Evolutionary conservation across 2,113 vertebrate genomes (phyloP).

Genomic region (Ictalurus punctatus): DNA sequence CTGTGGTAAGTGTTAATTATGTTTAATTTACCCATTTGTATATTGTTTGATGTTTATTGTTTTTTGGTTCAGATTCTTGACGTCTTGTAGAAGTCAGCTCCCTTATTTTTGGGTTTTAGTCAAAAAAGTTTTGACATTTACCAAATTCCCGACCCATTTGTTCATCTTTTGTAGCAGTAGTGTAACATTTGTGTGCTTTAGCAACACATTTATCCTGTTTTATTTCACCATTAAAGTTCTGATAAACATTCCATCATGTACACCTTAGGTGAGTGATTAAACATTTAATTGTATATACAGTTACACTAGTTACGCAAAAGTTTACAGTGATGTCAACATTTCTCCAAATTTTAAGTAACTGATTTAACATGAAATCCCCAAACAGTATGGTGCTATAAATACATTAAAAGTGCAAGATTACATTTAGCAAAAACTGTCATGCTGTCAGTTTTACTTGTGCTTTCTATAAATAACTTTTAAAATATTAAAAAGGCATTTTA

Average conservation of each 20-base stretch:
- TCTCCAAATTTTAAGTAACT: neutral
- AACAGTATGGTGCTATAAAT: neutral
- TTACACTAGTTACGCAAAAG: neutral
- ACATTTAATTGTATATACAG: neutral
- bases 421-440: neutral
- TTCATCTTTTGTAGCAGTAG: constrained; percentile 65
- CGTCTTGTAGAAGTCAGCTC: constrained; percentile 57
- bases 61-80: constrained; percentile 14
- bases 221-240: constrained; percentile 5
- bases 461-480: neutral
- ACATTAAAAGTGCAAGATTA: neutral
- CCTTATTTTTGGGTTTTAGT: constrained; percentile 61
- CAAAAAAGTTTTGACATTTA: constrained; percentile 60
- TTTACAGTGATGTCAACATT: neutral
- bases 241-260: neutral
- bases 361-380: constrained; percentile 14
- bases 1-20: constrained; percentile 67
- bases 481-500: neutral
- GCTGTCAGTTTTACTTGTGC: neutral
- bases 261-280: constrained; percentile 11
- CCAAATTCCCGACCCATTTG: constrained; percentile 56
- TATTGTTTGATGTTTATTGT: constrained; percentile 48
- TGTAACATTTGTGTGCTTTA: constrained; percentile 26
- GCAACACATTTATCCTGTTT: constrained; percentile 11
- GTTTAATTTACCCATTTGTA: constrained; percentile 52